Evolutionary conservation across 1,140 invertebrate genomes (phyloP).

Genomic region (Arctopsyche grandis): DNA sequence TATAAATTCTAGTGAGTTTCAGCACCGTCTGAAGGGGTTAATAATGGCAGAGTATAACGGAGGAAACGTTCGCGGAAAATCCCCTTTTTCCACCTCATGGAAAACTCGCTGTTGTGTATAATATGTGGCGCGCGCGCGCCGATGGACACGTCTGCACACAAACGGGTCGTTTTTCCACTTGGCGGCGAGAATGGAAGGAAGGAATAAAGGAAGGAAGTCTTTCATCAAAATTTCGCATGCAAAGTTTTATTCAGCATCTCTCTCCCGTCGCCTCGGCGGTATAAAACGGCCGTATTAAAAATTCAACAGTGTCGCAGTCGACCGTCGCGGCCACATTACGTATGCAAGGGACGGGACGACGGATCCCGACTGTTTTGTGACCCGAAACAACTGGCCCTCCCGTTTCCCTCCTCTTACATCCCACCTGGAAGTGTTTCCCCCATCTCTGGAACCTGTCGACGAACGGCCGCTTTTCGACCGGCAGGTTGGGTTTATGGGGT

Average conservation of each 20-base stretch:
- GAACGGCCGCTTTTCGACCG: too few species aligned
- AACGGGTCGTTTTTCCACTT: too few species aligned
- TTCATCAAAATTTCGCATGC: slow-evolving; percentile 41
- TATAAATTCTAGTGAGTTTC: neutral
- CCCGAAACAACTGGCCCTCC: neutral
- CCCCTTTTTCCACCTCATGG: too few species aligned
- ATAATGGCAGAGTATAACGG: too few species aligned
- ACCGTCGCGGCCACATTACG: slow-evolving; percentile 46
- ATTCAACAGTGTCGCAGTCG: slow-evolving; percentile 54
- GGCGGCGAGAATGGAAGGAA: neutral
- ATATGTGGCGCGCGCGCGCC: too few species aligned
- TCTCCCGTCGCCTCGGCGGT: slow-evolving; percentile 2
- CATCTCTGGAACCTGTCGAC: too few species aligned
- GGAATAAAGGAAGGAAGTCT: slow-evolving; percentile 35
- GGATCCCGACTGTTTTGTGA: slow-evolving; percentile 24
- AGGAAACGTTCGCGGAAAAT: too few species aligned
- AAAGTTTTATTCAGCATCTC: slow-evolving; percentile 34
- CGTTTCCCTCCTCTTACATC: neutral
- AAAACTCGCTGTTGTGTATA: too few species aligned
- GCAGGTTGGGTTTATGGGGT: neutral
- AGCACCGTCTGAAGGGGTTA: too few species aligned
- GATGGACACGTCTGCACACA: too few species aligned
- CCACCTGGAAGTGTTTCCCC: too few species aligned
- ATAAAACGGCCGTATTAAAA: slow-evolving; percentile 52
- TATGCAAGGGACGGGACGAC: slow-evolving; percentile 38